Evolutionary conservation across 2,888 invertebrate genomes (phyloP), one percentile per base, ranked within the genome.

Genomic region (Cetonia aurata): DNA sequence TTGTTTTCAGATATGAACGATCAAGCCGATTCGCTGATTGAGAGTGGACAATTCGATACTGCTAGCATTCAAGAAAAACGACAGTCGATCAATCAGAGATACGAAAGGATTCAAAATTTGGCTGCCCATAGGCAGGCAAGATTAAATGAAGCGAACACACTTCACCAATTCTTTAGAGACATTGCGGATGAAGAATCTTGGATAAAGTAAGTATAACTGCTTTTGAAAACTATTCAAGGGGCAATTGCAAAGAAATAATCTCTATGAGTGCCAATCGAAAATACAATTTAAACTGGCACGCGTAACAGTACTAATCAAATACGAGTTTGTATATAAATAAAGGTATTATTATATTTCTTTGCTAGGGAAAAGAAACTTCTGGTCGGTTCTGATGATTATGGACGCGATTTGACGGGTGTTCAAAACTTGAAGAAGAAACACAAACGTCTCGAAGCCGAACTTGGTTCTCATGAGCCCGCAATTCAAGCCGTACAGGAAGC

Each of bases 111-210:
- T 79, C 92, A 94, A 84, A 95, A 94, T 83, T 88, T 98, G 77
- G 96, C 98, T 62, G 94, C 95, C 53, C 95, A 97, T 81, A 90
- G 99, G 56, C 95, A 97, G 80, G 94, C 95, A 8, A 89, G 96
- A 41, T 89, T 99, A 71, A 95, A 96, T 84, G 99, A 99, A 86
- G 98, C 99, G 50, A 95, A 98, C 83, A 98, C 98, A 6, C 89
- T 99, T 82, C 99, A 99, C 85, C 99, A 99, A 86, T 99, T 99
- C 93, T 96, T 99, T 91, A 88, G 99, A 67, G 99, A 99, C 83
- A 98, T 99, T 83, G 99, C 99, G 74, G 99, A 99, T 82, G 99
- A 99, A 86, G 99, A 99, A 86, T 96, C 97, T 6, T 99, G 99
- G 99, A 99, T 99, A 84, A 99, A 98, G 92, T 92, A 72, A 83